phyloP scores from a whole-genome alignment of 2,113 vertebrate genomes.

The Embiotoca jacksoni region DNA sequence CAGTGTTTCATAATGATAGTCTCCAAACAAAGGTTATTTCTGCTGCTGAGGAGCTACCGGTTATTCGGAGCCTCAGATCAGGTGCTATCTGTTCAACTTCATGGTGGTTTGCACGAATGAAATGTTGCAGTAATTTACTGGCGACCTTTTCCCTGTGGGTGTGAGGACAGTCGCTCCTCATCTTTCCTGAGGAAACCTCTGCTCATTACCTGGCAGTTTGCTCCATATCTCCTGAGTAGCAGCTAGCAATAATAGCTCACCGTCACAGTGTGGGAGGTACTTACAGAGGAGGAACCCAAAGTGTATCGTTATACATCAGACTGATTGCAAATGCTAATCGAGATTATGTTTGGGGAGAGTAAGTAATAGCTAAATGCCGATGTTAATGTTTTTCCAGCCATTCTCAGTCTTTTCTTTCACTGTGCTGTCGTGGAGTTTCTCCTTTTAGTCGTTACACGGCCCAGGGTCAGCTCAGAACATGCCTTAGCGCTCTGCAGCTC shows the following conservation, averaged over 20 bases:
- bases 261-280: slow-evolving; percentile 17
- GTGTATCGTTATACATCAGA: slow-evolving; percentile 10
- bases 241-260: slow-evolving; percentile 23
- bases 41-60: slow-evolving; percentile 33
- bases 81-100: slow-evolving; percentile 30
- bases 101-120: slow-evolving; percentile 25
- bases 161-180: slow-evolving; percentile 18
- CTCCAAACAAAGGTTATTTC: slow-evolving; percentile 6
- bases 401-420: neutral
- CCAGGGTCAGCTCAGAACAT: slow-evolving; percentile 15
- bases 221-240: slow-evolving; percentile 19
- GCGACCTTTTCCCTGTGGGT: slow-evolving; percentile 53
- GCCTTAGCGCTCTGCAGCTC: slow-evolving; percentile 17
- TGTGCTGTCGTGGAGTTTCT: neutral
- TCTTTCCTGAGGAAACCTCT: slow-evolving; percentile 30
- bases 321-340: slow-evolving; percentile 17
- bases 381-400: slow-evolving; percentile 29
- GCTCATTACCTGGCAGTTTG: slow-evolving; percentile 42
- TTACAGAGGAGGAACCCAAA: slow-evolving; percentile 38
- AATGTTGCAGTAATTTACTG: slow-evolving; percentile 50
- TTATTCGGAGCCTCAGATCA: slow-evolving; percentile 35
- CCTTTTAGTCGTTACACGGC: neutral
- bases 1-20: neutral
- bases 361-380: slow-evolving; percentile 22
- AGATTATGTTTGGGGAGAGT: slow-evolving; percentile 26